phyloP scores from a whole-genome alignment of 2,888 invertebrate species.

The Stenurella melanura region DNA sequence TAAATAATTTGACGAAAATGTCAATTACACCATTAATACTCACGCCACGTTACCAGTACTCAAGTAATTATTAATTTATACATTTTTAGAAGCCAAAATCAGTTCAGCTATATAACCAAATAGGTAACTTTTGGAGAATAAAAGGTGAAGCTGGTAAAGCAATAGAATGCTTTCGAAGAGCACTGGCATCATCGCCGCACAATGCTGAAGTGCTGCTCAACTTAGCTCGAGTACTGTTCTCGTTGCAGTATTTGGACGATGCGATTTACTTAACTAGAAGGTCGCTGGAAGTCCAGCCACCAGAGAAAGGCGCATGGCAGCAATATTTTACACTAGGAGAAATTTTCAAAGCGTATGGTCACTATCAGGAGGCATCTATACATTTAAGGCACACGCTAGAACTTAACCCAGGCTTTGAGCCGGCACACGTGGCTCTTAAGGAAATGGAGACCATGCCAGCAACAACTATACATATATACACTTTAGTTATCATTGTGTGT shows the following conservation, averaged over 20 bases:
- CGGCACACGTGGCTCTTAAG: constrained; percentile 85
- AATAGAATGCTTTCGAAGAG: constrained; percentile 92
- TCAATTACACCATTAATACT: not conserved
- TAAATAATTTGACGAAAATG: no score
- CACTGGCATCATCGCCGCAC: constrained; percentile 88
- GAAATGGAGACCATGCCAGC: constrained; percentile 89
- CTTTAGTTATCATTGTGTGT: constrained; percentile 90
- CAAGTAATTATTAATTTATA: not conserved
- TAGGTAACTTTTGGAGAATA: constrained; percentile 94
- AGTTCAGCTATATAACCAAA: constrained; percentile 90
- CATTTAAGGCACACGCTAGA: constrained; percentile 89
- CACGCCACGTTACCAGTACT: not conserved
- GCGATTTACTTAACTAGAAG: constrained; percentile 90
- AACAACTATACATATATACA: constrained; percentile 89
- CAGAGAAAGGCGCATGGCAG: constrained; percentile 90
- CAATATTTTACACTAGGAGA: constrained; percentile 94
- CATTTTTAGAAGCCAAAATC: constrained; percentile 83
- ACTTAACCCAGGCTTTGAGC: constrained; percentile 89
- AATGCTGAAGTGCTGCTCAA: constrained; percentile 91
- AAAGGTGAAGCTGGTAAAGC: constrained; percentile 91
- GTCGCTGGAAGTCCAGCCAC: constrained; percentile 88
- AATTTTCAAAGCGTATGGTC: constrained; percentile 93
- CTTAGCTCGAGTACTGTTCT: constrained; percentile 88
- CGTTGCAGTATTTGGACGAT: constrained; percentile 91
- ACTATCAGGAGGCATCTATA: constrained; percentile 90